Conservation (phyloP, 2,888 invertebrate genomes). For the Scaeva pyrastri region DNA sequence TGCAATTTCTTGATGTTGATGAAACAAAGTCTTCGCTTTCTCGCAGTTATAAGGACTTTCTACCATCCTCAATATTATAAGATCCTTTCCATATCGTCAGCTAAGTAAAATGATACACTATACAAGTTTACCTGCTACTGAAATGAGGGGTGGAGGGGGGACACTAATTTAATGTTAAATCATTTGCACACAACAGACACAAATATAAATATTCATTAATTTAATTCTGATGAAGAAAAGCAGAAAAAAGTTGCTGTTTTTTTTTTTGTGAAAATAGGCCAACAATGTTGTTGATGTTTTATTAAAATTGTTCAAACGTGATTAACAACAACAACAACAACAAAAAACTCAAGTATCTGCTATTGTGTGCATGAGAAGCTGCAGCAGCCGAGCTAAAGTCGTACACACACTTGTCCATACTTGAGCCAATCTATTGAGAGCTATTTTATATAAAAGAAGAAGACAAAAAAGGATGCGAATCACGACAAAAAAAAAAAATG, state of each 20-base stretch:
- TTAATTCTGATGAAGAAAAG: not conserved
- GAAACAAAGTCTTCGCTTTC: no score
- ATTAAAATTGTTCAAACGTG: constrained; percentile 1
- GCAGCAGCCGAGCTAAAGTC: not conserved
- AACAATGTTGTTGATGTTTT: constrained; percentile 12
- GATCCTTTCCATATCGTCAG: no score
- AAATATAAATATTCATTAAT: no score
- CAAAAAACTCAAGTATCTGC: constrained; percentile 27
- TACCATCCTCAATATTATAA: no score
- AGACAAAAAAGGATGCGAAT: constrained; percentile 40
- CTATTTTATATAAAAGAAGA: not conserved
- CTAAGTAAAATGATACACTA: no score
- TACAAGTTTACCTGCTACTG: constrained; percentile 4
- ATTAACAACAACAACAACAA: not conserved
- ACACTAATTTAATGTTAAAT: no score
- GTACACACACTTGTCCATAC: constrained; percentile 1
- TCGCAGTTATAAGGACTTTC: no score
- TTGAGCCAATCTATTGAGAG: constrained; percentile 42
- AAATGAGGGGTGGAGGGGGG: not conserved
- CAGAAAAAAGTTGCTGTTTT: not conserved
- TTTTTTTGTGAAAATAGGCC: constrained; percentile 33
- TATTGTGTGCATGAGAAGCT: not conserved
- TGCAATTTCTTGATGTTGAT: no score
- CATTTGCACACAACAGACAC: no score
- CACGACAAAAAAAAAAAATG: not conserved